Conservation (phyloP, 2,113 vertebrate genomes). For the Toxotes jaculatrix region DNA sequence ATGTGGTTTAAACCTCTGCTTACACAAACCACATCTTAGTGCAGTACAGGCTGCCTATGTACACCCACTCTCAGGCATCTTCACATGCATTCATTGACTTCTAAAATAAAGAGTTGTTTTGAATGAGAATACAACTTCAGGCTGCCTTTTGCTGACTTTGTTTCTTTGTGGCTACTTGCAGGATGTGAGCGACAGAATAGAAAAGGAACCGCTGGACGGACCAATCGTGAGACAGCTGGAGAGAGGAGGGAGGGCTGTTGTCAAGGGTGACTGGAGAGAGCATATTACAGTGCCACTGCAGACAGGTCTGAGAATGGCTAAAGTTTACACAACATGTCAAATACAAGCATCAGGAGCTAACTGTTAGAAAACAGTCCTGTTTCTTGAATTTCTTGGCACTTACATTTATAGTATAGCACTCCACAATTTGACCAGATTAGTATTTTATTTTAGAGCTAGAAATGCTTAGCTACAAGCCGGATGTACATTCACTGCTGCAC, state of each 20-base stretch:
- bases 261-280: constrained; percentile 95
- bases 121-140: not conserved
- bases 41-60: not conserved
- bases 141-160: not conserved
- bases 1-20: constrained; percentile 7
- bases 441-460: not conserved
- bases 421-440: not conserved
- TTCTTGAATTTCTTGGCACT: not conserved
- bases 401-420: not conserved
- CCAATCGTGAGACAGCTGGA: constrained; percentile 94
- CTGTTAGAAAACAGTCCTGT: not conserved
- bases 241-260: constrained; percentile 92
- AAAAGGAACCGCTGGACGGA: constrained; percentile 95
- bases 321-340: not conserved
- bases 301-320: constrained; percentile 85
- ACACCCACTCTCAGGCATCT: too few relatives aligned
- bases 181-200: constrained; percentile 98
- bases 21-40: not conserved
- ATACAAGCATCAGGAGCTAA: not conserved
- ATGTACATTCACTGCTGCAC: not conserved
- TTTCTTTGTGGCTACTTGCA: constrained; percentile 71
- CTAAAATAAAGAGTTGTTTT: not conserved
- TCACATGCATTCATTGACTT: too few relatives aligned
- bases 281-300: constrained; percentile 97
- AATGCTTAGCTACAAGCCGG: not conserved